Conservation (phyloP, 2,113 vertebrate species). For the Sinocyclocheilus anshuiensis region DNA sequence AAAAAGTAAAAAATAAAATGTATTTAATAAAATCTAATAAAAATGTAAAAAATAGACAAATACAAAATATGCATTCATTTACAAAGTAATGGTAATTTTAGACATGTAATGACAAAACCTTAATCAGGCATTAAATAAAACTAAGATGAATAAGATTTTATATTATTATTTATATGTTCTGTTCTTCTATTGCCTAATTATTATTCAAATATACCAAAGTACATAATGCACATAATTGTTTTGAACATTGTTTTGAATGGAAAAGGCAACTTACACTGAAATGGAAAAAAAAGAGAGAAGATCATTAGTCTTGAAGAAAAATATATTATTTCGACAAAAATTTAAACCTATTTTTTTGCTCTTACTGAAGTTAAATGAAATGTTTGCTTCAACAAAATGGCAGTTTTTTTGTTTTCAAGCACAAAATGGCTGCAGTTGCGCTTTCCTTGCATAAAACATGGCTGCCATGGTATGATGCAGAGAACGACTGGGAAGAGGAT, state of each 20-base stretch:
- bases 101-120: not conserved
- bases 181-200: not conserved
- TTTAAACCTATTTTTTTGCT: too few species aligned
- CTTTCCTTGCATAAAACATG: constrained; percentile 31
- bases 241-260: not conserved
- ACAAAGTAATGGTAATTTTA: not conserved
- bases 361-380: not conserved
- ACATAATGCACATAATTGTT: too few species aligned
- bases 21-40: not conserved
- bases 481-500: constrained; percentile 8
- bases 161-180: not conserved
- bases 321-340: not conserved
- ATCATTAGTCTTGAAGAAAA: not conserved
- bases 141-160: too few species aligned
- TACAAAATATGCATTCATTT: not conserved
- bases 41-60: not conserved
- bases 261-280: not conserved
- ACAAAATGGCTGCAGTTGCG: constrained; percentile 55
- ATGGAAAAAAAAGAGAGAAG: not conserved
- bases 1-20: not conserved
- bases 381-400: constrained; percentile 44
- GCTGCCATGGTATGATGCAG: constrained; percentile 12
- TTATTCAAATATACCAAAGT: too few species aligned
- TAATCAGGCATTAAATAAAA: not conserved
- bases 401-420: constrained; percentile 30